Evolutionary conservation across 1,140 invertebrate species (phyloP), one percentile per base, ranked within the genome.

Genomic region (Brachionus koreanus): DNA sequence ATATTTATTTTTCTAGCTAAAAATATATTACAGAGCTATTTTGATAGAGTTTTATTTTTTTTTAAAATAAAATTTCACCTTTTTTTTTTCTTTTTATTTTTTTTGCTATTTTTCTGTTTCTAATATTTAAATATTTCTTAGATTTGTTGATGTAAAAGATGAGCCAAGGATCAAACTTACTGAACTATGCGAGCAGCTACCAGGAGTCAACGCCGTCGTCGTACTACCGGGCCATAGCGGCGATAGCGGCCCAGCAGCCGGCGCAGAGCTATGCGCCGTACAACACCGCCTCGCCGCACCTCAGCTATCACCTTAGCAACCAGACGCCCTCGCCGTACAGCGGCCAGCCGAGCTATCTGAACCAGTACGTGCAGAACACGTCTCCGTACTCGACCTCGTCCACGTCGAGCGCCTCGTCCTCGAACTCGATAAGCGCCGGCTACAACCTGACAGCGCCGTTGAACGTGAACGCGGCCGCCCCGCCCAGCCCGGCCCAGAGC

Each of bases 321-420:
- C 49, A 57, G 33, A 79, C 9, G 25, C 16, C 25, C 13, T 61
- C 76, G 5, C n/a, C 16, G 2, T 74, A 79, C 35, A n/a, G 5
- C 1, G 46, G 46, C 25, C 76, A 79, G 39, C 29, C 23, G 13
- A 39, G 16, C 33, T 77, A 77, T 23, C 37, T 77, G 37, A 79
- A 79, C 33, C 76, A 79, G 33, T 79, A 79, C 37, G 57, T 79
- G 10, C 76, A 79, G 57, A 79, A 79, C 37, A 79, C 76, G 37
- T 79, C 76, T n/a, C 76, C 76, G 25, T 79, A 79, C 33, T 79
- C 76, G 49, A 79, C 16, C 9, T 61, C 49, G 19, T 79, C 76
- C 4, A 79, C 76, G 13, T 61, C 43, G 16, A 42, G 35, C 19
- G 29, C 49, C 9, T 37, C 49, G n/a, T 61, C 49, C n/a, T 39